Conservation (phyloP, 2,888 invertebrate species). For the Eutolmus rufibarbis region DNA sequence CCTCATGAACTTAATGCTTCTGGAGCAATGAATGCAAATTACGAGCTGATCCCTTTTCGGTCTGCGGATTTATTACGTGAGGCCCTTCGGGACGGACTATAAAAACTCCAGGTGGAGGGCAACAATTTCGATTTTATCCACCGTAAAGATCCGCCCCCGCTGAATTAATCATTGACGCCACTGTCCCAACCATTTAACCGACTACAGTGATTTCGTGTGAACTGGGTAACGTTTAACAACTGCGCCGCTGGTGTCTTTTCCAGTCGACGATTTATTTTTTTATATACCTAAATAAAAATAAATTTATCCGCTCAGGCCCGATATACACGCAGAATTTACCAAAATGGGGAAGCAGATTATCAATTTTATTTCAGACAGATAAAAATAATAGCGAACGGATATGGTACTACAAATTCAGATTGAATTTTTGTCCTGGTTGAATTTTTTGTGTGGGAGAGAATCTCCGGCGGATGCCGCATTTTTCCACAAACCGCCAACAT, state of each 20-base stretch:
- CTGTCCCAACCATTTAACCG: neutral
- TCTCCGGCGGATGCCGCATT: no score
- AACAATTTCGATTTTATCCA: conserved; percentile 1
- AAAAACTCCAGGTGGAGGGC: neutral
- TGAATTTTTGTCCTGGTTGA: neutral
- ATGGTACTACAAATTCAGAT: neutral
- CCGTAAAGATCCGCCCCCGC: neutral
- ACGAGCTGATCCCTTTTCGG: neutral
- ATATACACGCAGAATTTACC: neutral
- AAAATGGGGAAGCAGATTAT: neutral
- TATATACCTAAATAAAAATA: neutral
- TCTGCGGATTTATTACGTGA: neutral
- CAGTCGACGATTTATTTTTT: neutral
- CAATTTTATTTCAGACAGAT: neutral
- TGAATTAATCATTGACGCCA: neutral
- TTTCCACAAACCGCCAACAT: no score
- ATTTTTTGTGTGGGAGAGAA: neutral
- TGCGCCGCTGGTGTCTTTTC: neutral
- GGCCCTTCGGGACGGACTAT: neutral
- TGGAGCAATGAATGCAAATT: conserved; percentile 15
- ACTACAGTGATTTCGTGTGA: neutral
- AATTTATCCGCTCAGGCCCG: neutral
- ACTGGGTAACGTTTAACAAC: neutral
- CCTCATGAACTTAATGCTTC: conserved; percentile 3
- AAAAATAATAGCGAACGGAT: neutral